phyloP scores from a whole-genome alignment of 2,888 invertebrate genomes.

The Linyphia triangularis region DNA sequence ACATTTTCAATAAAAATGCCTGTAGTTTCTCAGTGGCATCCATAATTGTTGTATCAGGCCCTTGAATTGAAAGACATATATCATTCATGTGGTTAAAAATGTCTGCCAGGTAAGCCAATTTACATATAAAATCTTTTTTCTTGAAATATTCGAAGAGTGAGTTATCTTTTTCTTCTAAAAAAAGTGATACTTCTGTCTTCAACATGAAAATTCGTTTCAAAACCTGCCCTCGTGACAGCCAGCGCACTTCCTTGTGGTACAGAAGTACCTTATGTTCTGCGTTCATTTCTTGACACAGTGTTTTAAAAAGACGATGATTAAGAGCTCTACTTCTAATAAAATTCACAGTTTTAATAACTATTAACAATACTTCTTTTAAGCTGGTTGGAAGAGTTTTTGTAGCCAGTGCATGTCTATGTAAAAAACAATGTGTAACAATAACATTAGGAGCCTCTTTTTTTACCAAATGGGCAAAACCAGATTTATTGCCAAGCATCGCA shows the following conservation, averaged over 20 bases:
- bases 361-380: slow-evolving; percentile 59
- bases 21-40: slow-evolving; percentile 64
- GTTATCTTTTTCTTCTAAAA: no score
- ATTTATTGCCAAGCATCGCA: no score
- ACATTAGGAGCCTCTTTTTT: no score
- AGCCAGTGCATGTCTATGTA: slow-evolving; percentile 50
- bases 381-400: slow-evolving; percentile 60
- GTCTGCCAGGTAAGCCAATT: no score
- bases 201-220: slow-evolving; percentile 54
- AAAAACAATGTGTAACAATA: no score
- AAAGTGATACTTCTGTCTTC: slow-evolving; percentile 52
- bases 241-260: slow-evolving; percentile 46
- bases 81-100: no score
- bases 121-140: no score
- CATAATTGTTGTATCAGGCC: slow-evolving; percentile 66
- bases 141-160: no score
- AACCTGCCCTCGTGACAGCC: slow-evolving; percentile 61
- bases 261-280: slow-evolving; percentile 53
- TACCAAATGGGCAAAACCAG: no score
- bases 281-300: slow-evolving; percentile 56
- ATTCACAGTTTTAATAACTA: slow-evolving; percentile 59
- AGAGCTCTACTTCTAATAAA: slow-evolving; percentile 61
- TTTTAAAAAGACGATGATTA: slow-evolving; percentile 57
- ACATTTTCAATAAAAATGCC: slow-evolving; percentile 66
- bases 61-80: no score